phyloP scores from a whole-genome alignment of 2,888 invertebrate species.

The Invenusta paracnida region DNA sequence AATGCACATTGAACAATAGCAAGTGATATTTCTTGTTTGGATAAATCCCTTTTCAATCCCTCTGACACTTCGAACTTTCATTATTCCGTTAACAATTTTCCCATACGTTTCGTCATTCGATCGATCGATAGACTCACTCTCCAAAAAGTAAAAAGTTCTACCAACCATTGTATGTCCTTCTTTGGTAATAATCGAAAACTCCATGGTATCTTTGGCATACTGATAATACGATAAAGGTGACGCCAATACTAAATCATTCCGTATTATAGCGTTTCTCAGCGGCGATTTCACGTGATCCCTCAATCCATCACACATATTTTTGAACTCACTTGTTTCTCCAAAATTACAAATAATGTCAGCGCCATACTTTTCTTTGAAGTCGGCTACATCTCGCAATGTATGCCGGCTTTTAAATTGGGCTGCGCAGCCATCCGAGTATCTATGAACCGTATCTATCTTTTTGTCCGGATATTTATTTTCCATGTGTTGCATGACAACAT shows the following conservation, averaged over 20 bases:
- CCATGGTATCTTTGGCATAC: conserved; percentile 17
- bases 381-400: neutral
- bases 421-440: neutral
- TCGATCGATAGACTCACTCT: neutral
- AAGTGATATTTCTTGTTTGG: neutral
- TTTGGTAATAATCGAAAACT: neutral
- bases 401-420: neutral
- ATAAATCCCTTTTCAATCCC: neutral
- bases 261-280: neutral
- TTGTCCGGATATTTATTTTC: conserved; percentile 2
- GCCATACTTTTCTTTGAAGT: neutral
- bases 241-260: neutral
- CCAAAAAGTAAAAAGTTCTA: conserved; percentile 21
- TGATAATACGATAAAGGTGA: neutral
- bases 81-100: neutral
- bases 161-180: conserved; percentile 2
- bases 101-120: neutral
- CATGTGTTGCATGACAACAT: neutral
- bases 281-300: neutral
- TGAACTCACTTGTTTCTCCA: neutral
- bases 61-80: neutral
- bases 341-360: neutral
- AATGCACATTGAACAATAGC: conserved; percentile 24
- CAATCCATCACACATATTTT: neutral
- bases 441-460: neutral